Evolutionary conservation across 64 coral and sea anemone genomes (phyloP), one percentile per base, ranked within the genome.

Genomic region (Pachyseris speciosa): DNA sequence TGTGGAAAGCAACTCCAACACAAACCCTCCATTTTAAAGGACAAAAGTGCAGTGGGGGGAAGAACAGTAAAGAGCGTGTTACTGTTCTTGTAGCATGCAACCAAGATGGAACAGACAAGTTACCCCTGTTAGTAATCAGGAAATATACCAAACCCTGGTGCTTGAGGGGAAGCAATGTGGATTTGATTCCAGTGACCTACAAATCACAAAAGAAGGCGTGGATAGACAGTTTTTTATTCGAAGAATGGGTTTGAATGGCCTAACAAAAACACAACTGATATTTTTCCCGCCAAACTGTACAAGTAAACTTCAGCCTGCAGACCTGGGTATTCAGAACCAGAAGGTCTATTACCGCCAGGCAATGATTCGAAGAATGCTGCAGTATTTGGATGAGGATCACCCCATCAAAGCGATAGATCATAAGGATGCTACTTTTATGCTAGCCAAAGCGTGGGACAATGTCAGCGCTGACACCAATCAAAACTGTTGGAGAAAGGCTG

Each of bases 61-160:
- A 80, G 19, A 80, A 80, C 32, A 80, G 76, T 48, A 80, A 80
- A 57, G 76, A 80, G 9, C 34, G 57, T 9, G 38, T 78, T 64
- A 89, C 73, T 27, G 73, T 47, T 17, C 20, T 89, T 20, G 87
- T 89, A 24, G 87, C 73, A 22, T 89, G 86, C 25, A 88, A 63
- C 52, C 85, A 75, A 34, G 85, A 75, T 70, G 70, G 85, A 22
- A 58, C 85, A 88, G 86, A 89, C 20, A 89, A 78, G 86, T 72
- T 89, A 78, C 55, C 72, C 37, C 86, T 78, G 19, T 78, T 89
- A 32, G 72, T 89, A 65, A 78, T 78, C 19, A 37, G 72, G 49
- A 89, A 89, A 28, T 89, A 74, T 77, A 72, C 86, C 7, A 57
- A 64, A 64, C 72, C 86, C 9, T 34, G 55, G 1, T 89, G 51